These are phyloP conservation scores for Heliconius eleuchia DNA, from an alignment of 1,140 invertebrate species.

Conservation along the genomic window DNA sequence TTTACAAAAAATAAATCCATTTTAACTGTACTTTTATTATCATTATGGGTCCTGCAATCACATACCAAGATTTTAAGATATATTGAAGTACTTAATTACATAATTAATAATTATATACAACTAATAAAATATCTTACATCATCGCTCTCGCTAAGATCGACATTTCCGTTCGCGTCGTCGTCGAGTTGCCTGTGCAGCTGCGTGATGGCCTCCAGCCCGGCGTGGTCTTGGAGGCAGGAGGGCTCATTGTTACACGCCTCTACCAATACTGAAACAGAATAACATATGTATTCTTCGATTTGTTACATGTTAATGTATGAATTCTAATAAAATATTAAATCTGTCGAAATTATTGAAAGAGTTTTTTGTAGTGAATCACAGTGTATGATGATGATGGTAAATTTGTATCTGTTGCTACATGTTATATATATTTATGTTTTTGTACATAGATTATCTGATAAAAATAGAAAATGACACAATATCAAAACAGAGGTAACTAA, in stretches of 20 bases:
- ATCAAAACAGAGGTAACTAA: too few relatives aligned
- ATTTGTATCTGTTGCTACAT: not conserved
- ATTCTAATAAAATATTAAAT: not conserved
- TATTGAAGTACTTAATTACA: not conserved
- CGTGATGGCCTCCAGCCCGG: constrained; percentile 93
- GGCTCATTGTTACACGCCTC: constrained; percentile 84
- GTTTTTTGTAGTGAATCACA: not conserved
- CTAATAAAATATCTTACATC: constrained; percentile 86
- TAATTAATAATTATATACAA: not conserved
- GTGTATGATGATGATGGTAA: not conserved
- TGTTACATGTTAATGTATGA: not conserved
- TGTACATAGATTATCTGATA: not conserved
- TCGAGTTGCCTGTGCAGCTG: constrained; percentile 94
- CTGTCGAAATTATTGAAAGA: not conserved
- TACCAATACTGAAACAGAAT: constrained; percentile 59
- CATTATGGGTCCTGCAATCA: not conserved
- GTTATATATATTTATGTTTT: not conserved
- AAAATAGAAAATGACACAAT: not conserved
- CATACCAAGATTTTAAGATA: not conserved
- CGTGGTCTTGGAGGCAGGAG: constrained; percentile 89
- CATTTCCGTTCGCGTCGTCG: constrained; percentile 96
- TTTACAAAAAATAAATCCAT: too few relatives aligned
- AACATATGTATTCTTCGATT: not conserved
- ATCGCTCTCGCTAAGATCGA: constrained; percentile 96
- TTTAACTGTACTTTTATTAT: too few relatives aligned